These are phyloP conservation scores for Azorinus chamasolen DNA, from an alignment of 2,888 invertebrate genomes.

Conservation along the genomic window DNA sequence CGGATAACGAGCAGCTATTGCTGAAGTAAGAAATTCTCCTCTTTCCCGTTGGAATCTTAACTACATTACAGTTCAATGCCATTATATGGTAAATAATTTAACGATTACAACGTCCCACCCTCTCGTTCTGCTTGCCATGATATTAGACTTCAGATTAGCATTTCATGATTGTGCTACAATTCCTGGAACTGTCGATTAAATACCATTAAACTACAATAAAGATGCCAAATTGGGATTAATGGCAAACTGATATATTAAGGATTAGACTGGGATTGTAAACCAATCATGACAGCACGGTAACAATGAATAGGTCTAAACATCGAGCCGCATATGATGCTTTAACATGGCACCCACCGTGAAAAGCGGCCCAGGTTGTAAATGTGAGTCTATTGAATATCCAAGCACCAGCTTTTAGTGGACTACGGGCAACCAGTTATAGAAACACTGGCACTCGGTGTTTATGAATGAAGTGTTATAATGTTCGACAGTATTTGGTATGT, in stretches of 20 bases:
- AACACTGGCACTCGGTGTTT: no score
- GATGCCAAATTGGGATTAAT: conserved; percentile 46
- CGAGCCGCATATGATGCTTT: not conserved
- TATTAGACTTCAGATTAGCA: conserved; percentile 30
- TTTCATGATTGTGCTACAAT: conserved; percentile 28
- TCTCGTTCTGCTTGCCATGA: conserved; percentile 8
- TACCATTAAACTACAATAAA: conserved; percentile 57
- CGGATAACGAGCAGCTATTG: no score
- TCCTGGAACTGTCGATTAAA: conserved; percentile 39
- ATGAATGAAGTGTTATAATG: no score
- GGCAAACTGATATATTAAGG: conserved; percentile 41
- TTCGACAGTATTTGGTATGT: no score
- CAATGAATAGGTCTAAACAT: no score
- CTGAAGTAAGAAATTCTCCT: conserved; percentile 1
- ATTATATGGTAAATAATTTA: conserved; percentile 40
- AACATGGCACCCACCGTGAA: conserved; percentile 46
- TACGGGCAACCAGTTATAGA: no score
- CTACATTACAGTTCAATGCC: conserved; percentile 34
- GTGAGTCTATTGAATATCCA: not conserved
- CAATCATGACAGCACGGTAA: conserved; percentile 16
- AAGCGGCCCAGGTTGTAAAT: conserved; percentile 12
- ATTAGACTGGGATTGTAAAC: conserved; percentile 36
- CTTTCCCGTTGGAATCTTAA: conserved; percentile 26
- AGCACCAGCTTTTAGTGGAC: no score
- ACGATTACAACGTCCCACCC: conserved; percentile 31